These are phyloP conservation scores for Lacanobia wlatinum DNA, from an alignment of 2,888 invertebrate genomes.

Conservation along the genomic window DNA sequence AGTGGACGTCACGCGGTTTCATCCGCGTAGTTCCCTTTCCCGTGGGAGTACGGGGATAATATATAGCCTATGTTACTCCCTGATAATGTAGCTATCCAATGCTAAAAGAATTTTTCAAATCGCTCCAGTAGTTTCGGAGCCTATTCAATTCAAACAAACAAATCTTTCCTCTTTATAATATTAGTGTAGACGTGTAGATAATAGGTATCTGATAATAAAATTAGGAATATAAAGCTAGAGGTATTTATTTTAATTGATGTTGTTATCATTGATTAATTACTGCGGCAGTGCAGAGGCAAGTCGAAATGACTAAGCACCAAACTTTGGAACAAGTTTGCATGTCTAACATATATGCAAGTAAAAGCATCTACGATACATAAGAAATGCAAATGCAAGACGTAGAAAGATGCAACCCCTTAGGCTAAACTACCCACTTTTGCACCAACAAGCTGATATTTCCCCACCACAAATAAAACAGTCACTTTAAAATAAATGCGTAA, in stretches of 20 bases:
- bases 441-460: not conserved
- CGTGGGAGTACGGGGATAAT: no score
- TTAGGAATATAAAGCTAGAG: not conserved
- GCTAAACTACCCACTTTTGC: not conserved
- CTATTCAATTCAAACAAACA: no score
- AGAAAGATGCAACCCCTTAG: not conserved
- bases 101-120: no score
- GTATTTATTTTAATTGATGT: not conserved
- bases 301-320: not conserved
- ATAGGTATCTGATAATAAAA: no score
- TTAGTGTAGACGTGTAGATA: no score
- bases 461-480: slow-evolving; percentile 11
- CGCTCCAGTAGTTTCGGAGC: no score
- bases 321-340: slow-evolving; percentile 2
- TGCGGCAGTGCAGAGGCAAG: not conserved
- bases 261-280: not conserved
- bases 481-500: slow-evolving; percentile 62
- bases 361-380: not conserved
- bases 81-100: no score
- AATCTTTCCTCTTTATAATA: no score
- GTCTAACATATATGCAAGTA: not conserved
- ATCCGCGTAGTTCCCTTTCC: no score
- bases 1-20: no score
- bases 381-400: slow-evolving; percentile 2
- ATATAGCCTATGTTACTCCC: no score